Base-by-base conservation (phyloP, 1,140 invertebrate genomes). In the Drosophila pseudoobscura region DNA sequence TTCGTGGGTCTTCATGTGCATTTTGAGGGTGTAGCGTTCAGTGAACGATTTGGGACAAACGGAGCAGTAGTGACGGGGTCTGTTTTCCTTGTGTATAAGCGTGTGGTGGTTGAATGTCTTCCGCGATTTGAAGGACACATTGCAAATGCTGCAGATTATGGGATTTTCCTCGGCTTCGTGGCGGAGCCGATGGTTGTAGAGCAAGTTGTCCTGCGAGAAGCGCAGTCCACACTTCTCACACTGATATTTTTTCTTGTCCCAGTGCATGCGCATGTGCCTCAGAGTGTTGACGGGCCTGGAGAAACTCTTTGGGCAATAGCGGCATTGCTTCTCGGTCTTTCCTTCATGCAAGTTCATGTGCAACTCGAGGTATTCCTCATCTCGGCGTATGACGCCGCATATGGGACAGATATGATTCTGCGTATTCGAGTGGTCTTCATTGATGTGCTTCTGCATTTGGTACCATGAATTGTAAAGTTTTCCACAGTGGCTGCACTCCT, bases 221-320 rank as follows among this genome's bases (percentile, higher is more conserved):
- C 90, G 74, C 31, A 87, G 35, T 1, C 90, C 90, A 45, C 90
- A 91, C 54, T 90, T 91, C 64, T 91, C 90, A 24, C 90, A 91
- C 60, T 91, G 90, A 57, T 89, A 91, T 39, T 91, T 90, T 49
- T 91, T 91, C 43, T 91, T 91, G 50, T 91, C 83, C 90, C 90
- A 91, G 51, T 91, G 90, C 80, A 89, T 90, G 31, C 89, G 83
- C 90, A 91, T 91, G 53, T 91, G 90, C 0, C 90, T 83, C 35
- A 91, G 45, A 2, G 89, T 90, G 46, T 91, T 91, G 0, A 91
- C 89, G 0, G 89, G 90, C 1, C 90, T 56, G 6, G 85, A 82
- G 43, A 91, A 91, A 13, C 71, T 83, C 53, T 91, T 91, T 4
- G 83, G 80, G 7, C 90, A 91, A 49, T 89, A 91, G 0, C 90